Base-by-base conservation (phyloP, 2,797 vertebrate genomes). In the Peromyscus aztecus region DNA sequence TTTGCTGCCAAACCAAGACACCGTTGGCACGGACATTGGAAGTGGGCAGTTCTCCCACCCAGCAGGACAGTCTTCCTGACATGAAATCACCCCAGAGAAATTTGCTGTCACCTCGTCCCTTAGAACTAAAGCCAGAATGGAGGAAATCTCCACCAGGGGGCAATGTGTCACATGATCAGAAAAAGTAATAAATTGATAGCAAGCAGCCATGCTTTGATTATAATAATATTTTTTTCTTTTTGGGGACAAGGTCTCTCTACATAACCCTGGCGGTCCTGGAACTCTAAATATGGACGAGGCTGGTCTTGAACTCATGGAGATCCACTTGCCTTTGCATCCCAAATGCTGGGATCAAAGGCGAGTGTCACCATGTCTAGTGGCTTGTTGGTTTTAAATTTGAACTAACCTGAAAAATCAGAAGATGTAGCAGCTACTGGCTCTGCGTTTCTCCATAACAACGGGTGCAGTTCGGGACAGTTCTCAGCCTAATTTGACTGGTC, bases 131-230 rank as follows among this genome's bases (percentile, higher is more conserved):
- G 12, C 75, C 94, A 96, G 65, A 83, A 71, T 69, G 69, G 40
- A 93, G 87, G 83, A 92, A 95, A 92, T 24, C n/a, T 90, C 92
- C 96, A 97, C 82, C 59, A 97, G 95, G 34, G 88, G 95, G 92
- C 95, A 95, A 95, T 75, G 82, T 67, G 78, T 90, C 94, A 89
- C 85, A 23, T 94, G 90, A 76, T 89, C 94, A 92, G 73, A 97
- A 85, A 24, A 24, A 73, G 55, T 65, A 27, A 76, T n/a, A 80
- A 86, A 81, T 69, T 57, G 49, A 73, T 94, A 63, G 34, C 75
- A 34, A 63, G 76, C 23, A 90, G 81, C 78, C 81, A 90, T 95
- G 37, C 90, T 96, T 96, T 84, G 52, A 65, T 37, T 94, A 55
- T 81, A 52, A 78, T n/a, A n/a, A n/a, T n/a, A n/a, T 3, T 43